phyloP scores from a whole-genome alignment of 2,113 vertebrate genomes.

The Narcine bancroftii region DNA sequence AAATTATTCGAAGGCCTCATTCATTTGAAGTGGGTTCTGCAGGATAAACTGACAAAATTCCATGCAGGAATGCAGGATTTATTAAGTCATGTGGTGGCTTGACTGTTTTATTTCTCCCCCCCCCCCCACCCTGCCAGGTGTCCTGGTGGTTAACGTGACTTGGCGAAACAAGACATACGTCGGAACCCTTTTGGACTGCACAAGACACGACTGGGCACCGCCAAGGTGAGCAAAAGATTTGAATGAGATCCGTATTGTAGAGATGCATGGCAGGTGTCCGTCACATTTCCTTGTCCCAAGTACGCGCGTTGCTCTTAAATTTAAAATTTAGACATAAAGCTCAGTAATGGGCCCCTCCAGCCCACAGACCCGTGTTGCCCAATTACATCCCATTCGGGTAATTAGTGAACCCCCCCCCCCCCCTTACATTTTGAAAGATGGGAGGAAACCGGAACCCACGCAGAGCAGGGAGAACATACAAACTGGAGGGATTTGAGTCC shows the following conservation, averaged over 20 bases:
- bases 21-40: background rate
- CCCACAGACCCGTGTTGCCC: too few relatives aligned
- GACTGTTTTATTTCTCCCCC: background rate
- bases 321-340: too few relatives aligned
- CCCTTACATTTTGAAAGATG: too few relatives aligned
- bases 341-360: too few relatives aligned
- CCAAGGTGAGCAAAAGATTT: constrained; percentile 66
- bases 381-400: too few relatives aligned
- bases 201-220: constrained; percentile 94
- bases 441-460: too few relatives aligned
- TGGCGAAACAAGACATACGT: constrained; percentile 99
- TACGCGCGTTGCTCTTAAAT: too few relatives aligned
- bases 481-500: too few relatives aligned
- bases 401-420: too few relatives aligned
- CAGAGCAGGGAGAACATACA: too few relatives aligned
- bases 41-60: background rate
- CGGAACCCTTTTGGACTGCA: constrained; percentile 91
- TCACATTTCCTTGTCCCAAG: background rate
- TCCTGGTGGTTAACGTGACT: constrained; percentile 97
- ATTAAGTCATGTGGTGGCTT: background rate
- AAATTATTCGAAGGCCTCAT: background rate
- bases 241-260: background rate
- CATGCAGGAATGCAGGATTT: background rate
- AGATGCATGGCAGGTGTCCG: background rate
- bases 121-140: constrained; percentile 62